A percentile compares a stretch with the other conserved stretches of the same genome.
These are phyloP conservation scores for Biston stratarius DNA, from an alignment of 2,888 invertebrate genomes.

Conservation along the genomic window DNA sequence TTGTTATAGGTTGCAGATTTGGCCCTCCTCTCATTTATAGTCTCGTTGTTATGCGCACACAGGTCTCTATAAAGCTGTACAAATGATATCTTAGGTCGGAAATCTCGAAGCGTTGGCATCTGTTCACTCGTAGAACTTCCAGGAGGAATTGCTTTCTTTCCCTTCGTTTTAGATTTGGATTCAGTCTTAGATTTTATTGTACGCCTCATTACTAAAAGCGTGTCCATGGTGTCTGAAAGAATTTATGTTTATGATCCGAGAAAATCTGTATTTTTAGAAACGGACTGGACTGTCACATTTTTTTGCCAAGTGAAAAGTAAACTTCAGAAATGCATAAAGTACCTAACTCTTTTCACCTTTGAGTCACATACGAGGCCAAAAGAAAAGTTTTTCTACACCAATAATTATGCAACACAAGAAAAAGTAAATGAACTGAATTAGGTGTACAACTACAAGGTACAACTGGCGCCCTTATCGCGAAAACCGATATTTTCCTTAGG, in stretches of 20 bases:
- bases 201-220: slow-evolving; percentile 45
- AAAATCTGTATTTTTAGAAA: background rate
- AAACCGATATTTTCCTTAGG: no score
- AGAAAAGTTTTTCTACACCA: no score
- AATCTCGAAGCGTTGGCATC: background rate
- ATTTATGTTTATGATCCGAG: background rate
- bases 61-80: slow-evolving; percentile 51
- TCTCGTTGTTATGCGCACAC: slow-evolving; percentile 30
- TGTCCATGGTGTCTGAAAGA: slow-evolving; percentile 45
- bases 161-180: slow-evolving; percentile 11
- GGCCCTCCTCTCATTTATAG: background rate
- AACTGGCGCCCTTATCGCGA: no score
- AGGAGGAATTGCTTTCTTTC: slow-evolving; percentile 7
- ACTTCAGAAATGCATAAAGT: no score
- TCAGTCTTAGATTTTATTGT: slow-evolving; percentile 20
- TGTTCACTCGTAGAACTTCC: background rate
- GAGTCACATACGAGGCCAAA: no score
- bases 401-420: no score
- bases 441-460: no score
- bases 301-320: background rate
- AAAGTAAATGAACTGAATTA: no score
- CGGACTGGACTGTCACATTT: background rate
- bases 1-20: background rate
- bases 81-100: slow-evolving; percentile 47
- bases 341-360: no score